Conservation (phyloP, 2,113 vertebrate genomes). For the Oryzias javanicus region DNA sequence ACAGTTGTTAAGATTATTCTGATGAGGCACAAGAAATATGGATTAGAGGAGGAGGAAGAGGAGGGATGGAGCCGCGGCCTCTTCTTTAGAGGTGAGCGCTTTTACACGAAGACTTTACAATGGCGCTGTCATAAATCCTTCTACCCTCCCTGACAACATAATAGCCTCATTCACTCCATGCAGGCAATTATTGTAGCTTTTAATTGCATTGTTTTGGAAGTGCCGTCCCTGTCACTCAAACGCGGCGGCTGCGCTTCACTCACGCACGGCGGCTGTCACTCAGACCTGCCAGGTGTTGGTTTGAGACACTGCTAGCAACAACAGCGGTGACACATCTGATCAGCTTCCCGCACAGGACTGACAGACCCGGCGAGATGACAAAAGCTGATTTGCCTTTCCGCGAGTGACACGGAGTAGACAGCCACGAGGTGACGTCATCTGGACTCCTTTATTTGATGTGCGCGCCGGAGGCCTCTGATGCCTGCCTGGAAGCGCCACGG, state of each 20-base stretch:
- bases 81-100: slow-evolving; percentile 19
- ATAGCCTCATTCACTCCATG: slow-evolving; percentile 47
- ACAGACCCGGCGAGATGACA: slow-evolving; percentile 33
- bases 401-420: slow-evolving; percentile 44
- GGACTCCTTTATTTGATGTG: too few species aligned
- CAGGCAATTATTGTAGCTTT: slow-evolving; percentile 55
- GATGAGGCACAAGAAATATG: slow-evolving; percentile 38
- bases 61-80: slow-evolving; percentile 7
- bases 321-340: slow-evolving; percentile 55
- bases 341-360: slow-evolving; percentile 29
- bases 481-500: slow-evolving; percentile 11
- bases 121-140: slow-evolving; percentile 49
- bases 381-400: slow-evolving; percentile 41
- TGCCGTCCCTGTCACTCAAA: slow-evolving; percentile 48
- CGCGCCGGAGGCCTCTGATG: not conserved
- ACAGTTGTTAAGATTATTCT: slow-evolving; percentile 57
- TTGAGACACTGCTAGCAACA: slow-evolving; percentile 1
- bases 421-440: slow-evolving; percentile 20
- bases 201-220: slow-evolving; percentile 61
- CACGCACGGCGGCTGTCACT: slow-evolving; percentile 33
- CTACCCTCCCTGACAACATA: slow-evolving; percentile 46
- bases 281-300: slow-evolving; percentile 47
- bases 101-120: slow-evolving; percentile 46
- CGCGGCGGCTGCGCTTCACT: slow-evolving; percentile 7
- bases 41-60: slow-evolving; percentile 10